These are phyloP conservation scores for Saguinus imperator DNA, from an alignment of 2,113 vertebrate species.

Conservation along the genomic window DNA sequence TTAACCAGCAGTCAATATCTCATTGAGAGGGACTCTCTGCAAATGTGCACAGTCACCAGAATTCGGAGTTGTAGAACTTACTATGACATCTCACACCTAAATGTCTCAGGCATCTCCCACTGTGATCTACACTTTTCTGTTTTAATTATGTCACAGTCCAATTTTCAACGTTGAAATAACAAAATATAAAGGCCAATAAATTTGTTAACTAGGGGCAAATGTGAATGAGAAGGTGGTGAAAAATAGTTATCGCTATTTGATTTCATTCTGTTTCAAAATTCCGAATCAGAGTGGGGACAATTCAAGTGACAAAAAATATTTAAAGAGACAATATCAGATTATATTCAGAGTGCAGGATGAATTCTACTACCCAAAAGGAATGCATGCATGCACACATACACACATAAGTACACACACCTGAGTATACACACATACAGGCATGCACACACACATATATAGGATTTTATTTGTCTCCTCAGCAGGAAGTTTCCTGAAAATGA, in stretches of 20 bases:
- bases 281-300: background rate
- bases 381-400: no score
- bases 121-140: no score
- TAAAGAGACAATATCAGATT: background rate
- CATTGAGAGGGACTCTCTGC: background rate
- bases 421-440: no score
- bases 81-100: fast-evolving
- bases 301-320: fast-evolving
- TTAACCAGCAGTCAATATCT: no score
- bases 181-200: background rate
- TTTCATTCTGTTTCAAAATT: background rate
- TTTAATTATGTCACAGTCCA: background rate
- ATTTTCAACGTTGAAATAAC: background rate
- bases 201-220: background rate
- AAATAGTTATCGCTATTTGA: background rate
- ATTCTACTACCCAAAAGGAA: background rate
- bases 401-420: no score
- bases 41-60: no score
- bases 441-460: fast-evolving
- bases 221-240: background rate
- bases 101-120: background rate
- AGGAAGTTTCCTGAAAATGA: background rate
- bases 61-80: no score
- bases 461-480: background rate
- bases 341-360: background rate